Evolutionary conservation across 2,113 vertebrate species (phyloP), one percentile per base, ranked within the genome.

Genomic region (Todiramphus saurophagus): DNA sequence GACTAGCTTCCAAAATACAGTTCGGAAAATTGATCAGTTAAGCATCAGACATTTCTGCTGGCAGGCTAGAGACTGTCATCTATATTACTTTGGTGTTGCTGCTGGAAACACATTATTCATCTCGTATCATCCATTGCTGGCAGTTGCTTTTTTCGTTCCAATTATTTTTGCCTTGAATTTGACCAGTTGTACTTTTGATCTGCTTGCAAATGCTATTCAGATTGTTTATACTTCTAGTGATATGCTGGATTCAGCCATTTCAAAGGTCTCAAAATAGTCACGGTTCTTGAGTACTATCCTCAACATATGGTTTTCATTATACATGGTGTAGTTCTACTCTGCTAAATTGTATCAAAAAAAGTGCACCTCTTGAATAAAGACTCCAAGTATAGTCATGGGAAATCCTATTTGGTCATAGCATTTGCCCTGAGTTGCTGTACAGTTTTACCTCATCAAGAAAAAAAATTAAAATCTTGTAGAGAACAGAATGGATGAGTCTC

Each of bases 291-390:
- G 67, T 12, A 86, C 85, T 9, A 67, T 86, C 7, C 58, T 97
- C 94, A 79, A 91, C 83, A 87, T 98, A 60, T 98, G 98, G 94
- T 97, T 98, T 90, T 33, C 67, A 43, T 95, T 97, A 89, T 55
- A 83, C 30, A 51, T 98, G 8, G 69, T 94, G 0, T n/a, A 95
- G 55, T 74, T 97, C 50, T 96, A 31, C 87, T 83, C 37, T 66
- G 25, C 30, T 93, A 96, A 97, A 91, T 94, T 97, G 17, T 91
- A 91, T 90, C 74, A 17, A 41, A 82, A 73, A 84, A 97, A 46
- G 56, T 96, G 50, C 59, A 96, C 82, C 76, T 96, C 58, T 74
- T 66, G 46, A 88, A 20, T 43, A 59, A 94, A 94, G 70, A 39
- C 79, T 84, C 43, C n/a, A 86, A 93, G 28, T 78, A 77, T 17